These are phyloP conservation scores for Drosophila triauraria DNA, from an alignment of 1,140 invertebrate species.

Conservation along the genomic window DNA sequence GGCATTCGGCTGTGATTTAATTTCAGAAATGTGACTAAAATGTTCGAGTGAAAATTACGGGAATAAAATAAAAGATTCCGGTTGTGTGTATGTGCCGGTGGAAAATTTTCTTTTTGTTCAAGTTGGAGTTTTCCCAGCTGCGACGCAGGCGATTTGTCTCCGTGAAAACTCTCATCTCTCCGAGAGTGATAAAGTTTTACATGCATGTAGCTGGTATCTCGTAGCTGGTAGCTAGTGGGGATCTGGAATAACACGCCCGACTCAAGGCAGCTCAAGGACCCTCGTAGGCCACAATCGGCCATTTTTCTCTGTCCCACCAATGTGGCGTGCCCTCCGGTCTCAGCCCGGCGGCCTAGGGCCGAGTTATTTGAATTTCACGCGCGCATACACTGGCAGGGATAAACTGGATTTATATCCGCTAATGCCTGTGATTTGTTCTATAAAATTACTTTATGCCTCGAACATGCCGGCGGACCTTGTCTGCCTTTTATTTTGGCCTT, in stretches of 20 bases:
- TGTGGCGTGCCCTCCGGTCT: conserved; percentile 39
- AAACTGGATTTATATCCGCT: conserved; percentile 82
- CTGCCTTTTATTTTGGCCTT: conserved; percentile 33
- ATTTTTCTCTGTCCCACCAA: conserved; percentile 64
- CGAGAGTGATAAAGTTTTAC: background rate
- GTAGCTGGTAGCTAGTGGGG: conserved; percentile 11
- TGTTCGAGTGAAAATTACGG: conserved; percentile 64
- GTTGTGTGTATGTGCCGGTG: background rate
- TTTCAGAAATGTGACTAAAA: conserved; percentile 76
- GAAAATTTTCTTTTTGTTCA: conserved; percentile 21
- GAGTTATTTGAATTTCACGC: conserved; percentile 80
- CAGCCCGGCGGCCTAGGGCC: background rate
- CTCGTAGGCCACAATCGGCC: conserved; percentile 45
- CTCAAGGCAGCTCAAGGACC: conserved; percentile 45
- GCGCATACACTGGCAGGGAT: conserved; percentile 80
- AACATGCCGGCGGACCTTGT: conserved; percentile 59
- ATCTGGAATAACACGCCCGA: conserved; percentile 55
- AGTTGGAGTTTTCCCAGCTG: conserved; percentile 14
- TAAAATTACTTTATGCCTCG: conserved; percentile 82
- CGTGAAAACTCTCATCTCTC: conserved; percentile 23
- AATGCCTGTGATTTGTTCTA: conserved; percentile 83
- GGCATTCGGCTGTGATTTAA: conserved; percentile 66
- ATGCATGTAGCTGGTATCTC: conserved; percentile 3
- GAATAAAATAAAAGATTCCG: conserved; percentile 31
- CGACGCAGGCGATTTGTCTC: conserved; percentile 26